Evolutionary conservation across 2,113 vertebrate genomes (phyloP), one percentile per base, ranked within the genome.

Genomic region (Cyprinus carpio): DNA sequence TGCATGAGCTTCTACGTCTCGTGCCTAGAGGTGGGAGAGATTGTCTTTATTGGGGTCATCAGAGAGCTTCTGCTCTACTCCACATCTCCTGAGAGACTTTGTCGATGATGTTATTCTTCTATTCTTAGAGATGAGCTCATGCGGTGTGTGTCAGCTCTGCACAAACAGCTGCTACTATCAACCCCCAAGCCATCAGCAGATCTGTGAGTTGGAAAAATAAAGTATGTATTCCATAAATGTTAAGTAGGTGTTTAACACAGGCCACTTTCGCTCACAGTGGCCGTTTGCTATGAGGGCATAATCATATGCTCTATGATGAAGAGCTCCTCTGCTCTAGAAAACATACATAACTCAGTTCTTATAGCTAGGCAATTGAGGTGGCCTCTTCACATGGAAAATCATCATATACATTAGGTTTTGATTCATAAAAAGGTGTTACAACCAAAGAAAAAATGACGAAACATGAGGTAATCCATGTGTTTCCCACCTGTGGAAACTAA

Each of bases 121-220:
- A 93, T 93, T 92, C 92, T 90, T 93, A 92, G 91, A 87, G 89
- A 91, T 92, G 93, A 86, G 90, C 87, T 94, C 93, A 94, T 91
- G 29, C 10, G 62, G 88, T 85, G 79, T 79, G 29, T 60, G 72
- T 80, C 20, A 72, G 25, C 76, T 85, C 20, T 79, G 43, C 71
- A 87, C 85, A 90, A 56, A 60, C n/a, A 1, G 13, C 79, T 37
- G 46, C 46, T 56, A 37, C 20, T 27, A 77, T 77, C 43, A 81
- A 15, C 69, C n/a, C 64, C 58, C 56, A 77, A 71, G 15, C 60
- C 25, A 11, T 56, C 37, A 13, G 72, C n/a, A 85, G 51, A 80
- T 85, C 64, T 71, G 74, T 72, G 76, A 58, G 65, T 72, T 80
- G 76, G 49, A 79, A 54, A 72, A 85, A 18, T 29, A 78, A 43